phyloP scores from a whole-genome alignment of 2,888 invertebrate species.

The Apamea monoglypha region DNA sequence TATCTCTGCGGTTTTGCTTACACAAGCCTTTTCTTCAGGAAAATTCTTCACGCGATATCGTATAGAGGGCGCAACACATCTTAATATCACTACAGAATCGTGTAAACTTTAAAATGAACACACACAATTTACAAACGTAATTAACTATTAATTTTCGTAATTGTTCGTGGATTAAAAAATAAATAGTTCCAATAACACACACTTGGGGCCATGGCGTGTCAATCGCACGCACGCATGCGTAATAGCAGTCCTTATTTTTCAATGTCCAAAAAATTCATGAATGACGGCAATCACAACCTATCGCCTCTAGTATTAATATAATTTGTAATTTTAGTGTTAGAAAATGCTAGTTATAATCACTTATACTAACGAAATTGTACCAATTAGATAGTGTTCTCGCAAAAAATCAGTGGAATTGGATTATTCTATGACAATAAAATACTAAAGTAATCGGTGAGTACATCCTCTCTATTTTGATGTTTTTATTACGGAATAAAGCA shows the following conservation, averaged over 20 bases:
- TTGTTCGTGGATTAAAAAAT: not conserved
- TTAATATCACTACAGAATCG: not conserved
- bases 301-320: conserved; percentile 80
- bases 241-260: conserved; percentile 77
- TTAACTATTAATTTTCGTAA: not conserved
- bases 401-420: conserved; percentile 75
- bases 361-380: conserved; percentile 80
- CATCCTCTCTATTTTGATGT: conserved; percentile 69
- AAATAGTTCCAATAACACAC: conserved; percentile 55
- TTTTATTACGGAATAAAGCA: conserved; percentile 68
- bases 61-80: conserved; percentile 47
- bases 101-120: not conserved
- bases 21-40: not conserved
- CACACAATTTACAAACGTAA: not conserved
- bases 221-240: conserved; percentile 83
- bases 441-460: conserved; percentile 77
- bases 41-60: not conserved
- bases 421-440: conserved; percentile 83
- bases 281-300: conserved; percentile 85
- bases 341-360: conserved; percentile 84
- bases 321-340: conserved; percentile 81
- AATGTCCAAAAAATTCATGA: conserved; percentile 86
- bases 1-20: not conserved
- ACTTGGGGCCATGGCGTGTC: conserved; percentile 69
- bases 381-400: conserved; percentile 87